phyloP scores from a whole-genome alignment of 1,140 invertebrate genomes.

The Cyclargus thomasi region DNA sequence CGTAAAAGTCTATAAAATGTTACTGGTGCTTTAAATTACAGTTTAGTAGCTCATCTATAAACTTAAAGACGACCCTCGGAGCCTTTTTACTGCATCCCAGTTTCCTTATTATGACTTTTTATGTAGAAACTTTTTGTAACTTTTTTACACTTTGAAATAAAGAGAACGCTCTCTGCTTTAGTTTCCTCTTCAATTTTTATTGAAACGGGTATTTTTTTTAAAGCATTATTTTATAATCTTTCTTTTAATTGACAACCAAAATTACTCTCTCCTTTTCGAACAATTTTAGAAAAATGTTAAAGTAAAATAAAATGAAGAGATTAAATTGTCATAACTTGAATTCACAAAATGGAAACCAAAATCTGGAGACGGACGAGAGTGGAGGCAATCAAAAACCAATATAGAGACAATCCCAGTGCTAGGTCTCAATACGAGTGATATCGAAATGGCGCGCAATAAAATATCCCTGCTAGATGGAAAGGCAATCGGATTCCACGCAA shows the following conservation, averaged over 20 bases:
- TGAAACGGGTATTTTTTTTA: too few relatives aligned
- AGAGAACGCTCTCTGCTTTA: neutral
- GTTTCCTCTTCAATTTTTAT: neutral
- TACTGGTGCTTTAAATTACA: constrained; percentile 20
- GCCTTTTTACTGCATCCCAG: constrained; percentile 24
- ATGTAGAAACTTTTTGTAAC: constrained; percentile 2
- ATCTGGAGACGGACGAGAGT: constrained; percentile 14
- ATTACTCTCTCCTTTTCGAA: too few relatives aligned
- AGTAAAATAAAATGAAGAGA: neutral
- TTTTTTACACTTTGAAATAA: neutral
- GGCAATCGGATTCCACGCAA: constrained; percentile 58
- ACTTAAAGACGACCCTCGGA: constrained; percentile 35
- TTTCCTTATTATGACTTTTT: constrained; percentile 15
- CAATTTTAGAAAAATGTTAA: neutral
- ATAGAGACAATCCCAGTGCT: constrained; percentile 53
- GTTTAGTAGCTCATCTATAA: constrained; percentile 27
- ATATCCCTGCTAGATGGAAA: constrained; percentile 61
- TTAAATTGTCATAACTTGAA: constrained; percentile 1
- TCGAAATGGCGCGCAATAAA: constrained; percentile 66
- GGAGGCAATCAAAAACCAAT: constrained; percentile 62
- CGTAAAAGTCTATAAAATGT: constrained; percentile 19
- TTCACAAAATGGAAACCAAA: constrained; percentile 1
- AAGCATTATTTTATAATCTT: too few relatives aligned
- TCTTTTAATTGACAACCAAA: too few relatives aligned
- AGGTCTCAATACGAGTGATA: constrained; percentile 60